Evolutionary conservation across 2,797 vertebrate species (phyloP).

Genomic region (Otus scops): DNA sequence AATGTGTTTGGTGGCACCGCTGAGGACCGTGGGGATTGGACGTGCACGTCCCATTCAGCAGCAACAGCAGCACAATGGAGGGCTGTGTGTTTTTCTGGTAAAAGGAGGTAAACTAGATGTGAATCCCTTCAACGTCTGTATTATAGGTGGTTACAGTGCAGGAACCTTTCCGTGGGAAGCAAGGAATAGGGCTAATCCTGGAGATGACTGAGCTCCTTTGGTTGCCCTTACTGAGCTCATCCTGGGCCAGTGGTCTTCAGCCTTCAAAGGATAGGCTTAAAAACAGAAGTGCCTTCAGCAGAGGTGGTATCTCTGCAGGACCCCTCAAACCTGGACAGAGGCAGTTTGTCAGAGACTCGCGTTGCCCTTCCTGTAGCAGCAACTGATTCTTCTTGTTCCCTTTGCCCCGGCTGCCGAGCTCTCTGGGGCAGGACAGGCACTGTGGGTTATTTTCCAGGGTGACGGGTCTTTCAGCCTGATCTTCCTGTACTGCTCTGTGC

Average conservation of each 20-base stretch:
- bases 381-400: fast-evolving
- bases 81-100: not conserved
- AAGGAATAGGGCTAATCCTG: not conserved
- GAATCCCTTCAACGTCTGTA: not conserved
- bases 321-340: fast-evolving
- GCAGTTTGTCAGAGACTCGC: not conserved
- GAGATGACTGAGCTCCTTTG: fast-evolving
- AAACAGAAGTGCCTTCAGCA: not conserved
- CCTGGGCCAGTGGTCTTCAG: not conserved
- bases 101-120: not conserved
- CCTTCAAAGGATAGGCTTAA: not conserved
- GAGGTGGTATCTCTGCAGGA: not conserved
- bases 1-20: not conserved
- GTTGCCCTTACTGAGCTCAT: not conserved
- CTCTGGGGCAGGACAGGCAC: not conserved
- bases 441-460: fast-evolving
- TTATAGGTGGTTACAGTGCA: not conserved
- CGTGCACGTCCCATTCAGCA: fast-evolving
- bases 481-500: not conserved
- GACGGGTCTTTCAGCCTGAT: not conserved
- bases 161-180: not conserved
- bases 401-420: fast-evolving
- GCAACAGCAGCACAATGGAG: not conserved
- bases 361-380: not conserved
- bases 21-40: fast-evolving